Evolutionary conservation across 2,113 vertebrate genomes (phyloP).

Genomic region (Cheirogaleus medius): DNA sequence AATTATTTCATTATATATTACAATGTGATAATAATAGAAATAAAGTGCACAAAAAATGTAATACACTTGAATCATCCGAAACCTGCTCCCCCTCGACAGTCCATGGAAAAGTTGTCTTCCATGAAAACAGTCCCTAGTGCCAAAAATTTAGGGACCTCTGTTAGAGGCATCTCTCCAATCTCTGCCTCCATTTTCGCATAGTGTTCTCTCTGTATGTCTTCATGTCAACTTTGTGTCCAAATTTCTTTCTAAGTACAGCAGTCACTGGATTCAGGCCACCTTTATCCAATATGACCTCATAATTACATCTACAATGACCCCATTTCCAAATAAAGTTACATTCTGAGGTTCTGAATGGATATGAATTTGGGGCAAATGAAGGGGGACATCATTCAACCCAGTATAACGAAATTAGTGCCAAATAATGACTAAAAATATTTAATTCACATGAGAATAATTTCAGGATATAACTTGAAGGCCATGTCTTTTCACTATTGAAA

Average conservation of each 20-base stretch:
- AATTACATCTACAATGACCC: neutral
- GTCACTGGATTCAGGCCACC: neutral
- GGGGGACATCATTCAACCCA: neutral
- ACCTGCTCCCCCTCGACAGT: too few relatives aligned
- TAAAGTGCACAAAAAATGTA: too few relatives aligned
- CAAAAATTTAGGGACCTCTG: too few relatives aligned
- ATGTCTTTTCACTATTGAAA: neutral
- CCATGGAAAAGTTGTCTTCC: too few relatives aligned
- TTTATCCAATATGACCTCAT: neutral
- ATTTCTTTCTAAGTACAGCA: neutral
- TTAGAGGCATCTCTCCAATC: neutral
- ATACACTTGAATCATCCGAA: too few relatives aligned
- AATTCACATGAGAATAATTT: conserved; percentile 34
- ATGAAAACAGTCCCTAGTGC: too few relatives aligned
- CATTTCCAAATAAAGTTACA: neutral
- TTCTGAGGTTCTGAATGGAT: neutral
- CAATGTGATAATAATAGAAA: too few relatives aligned
- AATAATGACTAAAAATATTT: conserved; percentile 15
- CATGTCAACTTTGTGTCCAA: neutral
- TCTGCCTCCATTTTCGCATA: neutral
- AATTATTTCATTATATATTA: too few relatives aligned
- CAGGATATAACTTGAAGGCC: neutral
- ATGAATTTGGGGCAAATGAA: neutral
- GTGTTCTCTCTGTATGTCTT: neutral
- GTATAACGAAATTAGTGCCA: neutral